Conservation (phyloP, 2,113 vertebrate genomes). For the Casuarius casuarius region DNA sequence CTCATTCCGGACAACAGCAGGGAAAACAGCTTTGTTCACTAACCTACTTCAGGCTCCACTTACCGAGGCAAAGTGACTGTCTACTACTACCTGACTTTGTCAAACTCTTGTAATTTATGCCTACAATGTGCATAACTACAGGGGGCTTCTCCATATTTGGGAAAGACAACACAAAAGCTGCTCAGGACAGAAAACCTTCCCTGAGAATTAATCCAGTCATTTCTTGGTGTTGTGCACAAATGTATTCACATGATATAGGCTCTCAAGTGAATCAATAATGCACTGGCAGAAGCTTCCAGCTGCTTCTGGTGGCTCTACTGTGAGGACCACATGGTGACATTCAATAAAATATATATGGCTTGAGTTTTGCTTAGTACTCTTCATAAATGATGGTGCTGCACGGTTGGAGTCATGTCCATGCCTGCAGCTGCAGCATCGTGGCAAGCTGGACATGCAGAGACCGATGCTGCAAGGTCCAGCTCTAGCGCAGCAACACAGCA, state of each 20-base stretch:
- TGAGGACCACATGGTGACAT: neutral
- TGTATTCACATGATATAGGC: neutral
- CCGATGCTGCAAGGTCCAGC: fast-evolving
- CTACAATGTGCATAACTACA: neutral
- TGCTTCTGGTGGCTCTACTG: neutral
- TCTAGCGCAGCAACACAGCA: fast-evolving
- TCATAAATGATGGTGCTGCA: neutral
- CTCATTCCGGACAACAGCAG: neutral
- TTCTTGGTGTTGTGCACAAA: neutral
- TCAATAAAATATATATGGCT: neutral
- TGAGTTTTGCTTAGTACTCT: neutral
- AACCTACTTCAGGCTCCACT: neutral
- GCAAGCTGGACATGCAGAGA: fast-evolving
- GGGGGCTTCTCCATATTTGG: neutral
- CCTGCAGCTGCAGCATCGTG: fast-evolving
- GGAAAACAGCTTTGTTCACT: neutral
- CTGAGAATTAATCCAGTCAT: neutral
- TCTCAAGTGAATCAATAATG: neutral
- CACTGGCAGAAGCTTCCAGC: neutral
- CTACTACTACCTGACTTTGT: neutral
- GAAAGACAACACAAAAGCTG: neutral
- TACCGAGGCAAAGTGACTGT: neutral
- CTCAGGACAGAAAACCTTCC: neutral
- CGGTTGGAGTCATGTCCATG: neutral
- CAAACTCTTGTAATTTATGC: neutral